Base-by-base conservation (phyloP, 2,113 vertebrate genomes). In the Hucho hucho region DNA sequence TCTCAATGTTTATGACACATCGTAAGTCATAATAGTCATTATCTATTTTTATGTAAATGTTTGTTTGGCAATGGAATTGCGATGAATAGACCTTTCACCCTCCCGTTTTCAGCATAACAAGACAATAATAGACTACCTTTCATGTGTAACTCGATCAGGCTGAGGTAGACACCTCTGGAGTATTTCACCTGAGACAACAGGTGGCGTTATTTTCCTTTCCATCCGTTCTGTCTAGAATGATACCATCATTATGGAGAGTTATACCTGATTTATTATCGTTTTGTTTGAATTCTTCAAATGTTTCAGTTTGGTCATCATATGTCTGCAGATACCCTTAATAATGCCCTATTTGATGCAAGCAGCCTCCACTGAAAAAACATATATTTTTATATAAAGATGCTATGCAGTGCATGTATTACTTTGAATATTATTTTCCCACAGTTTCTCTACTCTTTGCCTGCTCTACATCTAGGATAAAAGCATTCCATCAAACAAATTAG, bases 111-210 rank as follows among this genome's bases (percentile, higher is more conserved):
- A 20, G 16, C 20, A 43, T 43, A 43, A 43, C 37, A 22, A 61
- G 28, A 22, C 61, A 73, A 26, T n/a, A 22, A 53, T 53, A 18
- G 14, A 46, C 37, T 37, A 47, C 9, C 58, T 79, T 75, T 86
- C 80, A 78, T 84, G 78, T 71, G 70, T 69, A 79, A 81, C 16
- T 20, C 64, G 70, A 82, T 65, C 73, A 26, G 22, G 4, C 32
- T 46, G n/a, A 32, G 2, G 9, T 43, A 3, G 37, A 73, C 78
- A 73, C 78, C 73, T 53, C 65, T 25, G 71, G 67, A 75, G 78
- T 77, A 6, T 91, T 87, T 89, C 82, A 85, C 80, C 72, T 84
- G 75, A 84, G 76, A 83, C 91, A 93, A 91, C 87, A 94, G 91
- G 87, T 92, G 92, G 91, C 90, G 92, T 86, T 75, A 79, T 78